Conservation (phyloP, 2,113 vertebrate species). For the Brevimyrus niger region DNA sequence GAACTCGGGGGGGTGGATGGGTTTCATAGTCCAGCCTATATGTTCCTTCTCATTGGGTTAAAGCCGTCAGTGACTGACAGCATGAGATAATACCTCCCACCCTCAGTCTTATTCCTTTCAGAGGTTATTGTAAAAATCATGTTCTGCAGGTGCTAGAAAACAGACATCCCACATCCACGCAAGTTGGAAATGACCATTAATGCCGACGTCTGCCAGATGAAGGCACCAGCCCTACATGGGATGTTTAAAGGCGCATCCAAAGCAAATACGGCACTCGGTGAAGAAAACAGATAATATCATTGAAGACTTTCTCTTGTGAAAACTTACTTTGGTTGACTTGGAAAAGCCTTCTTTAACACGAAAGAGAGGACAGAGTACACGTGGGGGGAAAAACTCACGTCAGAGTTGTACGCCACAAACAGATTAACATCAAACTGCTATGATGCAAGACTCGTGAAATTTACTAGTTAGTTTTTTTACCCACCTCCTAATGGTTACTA, state of each 20-base stretch:
- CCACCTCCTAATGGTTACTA: background rate
- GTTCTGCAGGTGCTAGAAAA: background rate
- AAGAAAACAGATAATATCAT: background rate
- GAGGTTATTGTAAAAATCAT: background rate
- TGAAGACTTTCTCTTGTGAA: background rate
- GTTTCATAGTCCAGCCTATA: background rate
- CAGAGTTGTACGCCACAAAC: background rate
- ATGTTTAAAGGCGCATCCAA: background rate
- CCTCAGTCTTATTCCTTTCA: background rate
- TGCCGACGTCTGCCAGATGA: background rate
- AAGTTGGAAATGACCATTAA: background rate
- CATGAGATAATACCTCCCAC: background rate
- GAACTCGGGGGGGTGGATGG: background rate
- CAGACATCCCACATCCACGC: background rate
- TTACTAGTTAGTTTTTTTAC: background rate
- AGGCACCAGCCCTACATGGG: background rate
- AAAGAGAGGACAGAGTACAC: background rate
- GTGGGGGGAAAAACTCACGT: background rate
- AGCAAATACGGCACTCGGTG: background rate
- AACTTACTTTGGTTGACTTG: background rate
- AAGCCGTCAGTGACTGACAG: background rate
- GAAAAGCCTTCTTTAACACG: background rate
- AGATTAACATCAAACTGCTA: background rate
- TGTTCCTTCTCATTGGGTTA: background rate
- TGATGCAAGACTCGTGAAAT: background rate